phyloP scores from a whole-genome alignment of 2,888 invertebrate species.

The Xestia xanthographa region DNA sequence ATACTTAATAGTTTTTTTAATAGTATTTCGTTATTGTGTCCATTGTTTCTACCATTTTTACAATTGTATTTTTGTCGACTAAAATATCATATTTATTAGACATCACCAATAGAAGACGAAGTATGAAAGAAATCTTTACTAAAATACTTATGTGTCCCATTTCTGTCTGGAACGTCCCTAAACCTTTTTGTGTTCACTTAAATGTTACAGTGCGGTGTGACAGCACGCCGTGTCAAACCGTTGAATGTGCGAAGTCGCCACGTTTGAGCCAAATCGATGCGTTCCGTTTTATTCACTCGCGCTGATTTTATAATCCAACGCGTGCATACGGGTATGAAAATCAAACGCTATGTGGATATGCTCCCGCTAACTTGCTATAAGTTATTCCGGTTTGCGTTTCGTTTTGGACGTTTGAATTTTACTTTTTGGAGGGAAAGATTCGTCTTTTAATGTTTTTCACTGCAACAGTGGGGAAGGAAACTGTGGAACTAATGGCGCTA shows the following conservation, averaged over 20 bases:
- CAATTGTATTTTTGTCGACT: not conserved
- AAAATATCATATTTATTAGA: not conserved
- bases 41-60: not conserved
- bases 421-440: not conserved
- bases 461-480: no score
- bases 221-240: constrained; percentile 68
- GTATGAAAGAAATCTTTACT: not conserved
- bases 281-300: constrained; percentile 79
- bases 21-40: not conserved
- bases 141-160: not conserved
- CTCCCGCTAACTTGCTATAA: constrained; percentile 26
- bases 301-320: constrained; percentile 84
- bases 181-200: no score
- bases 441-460: not conserved
- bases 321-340: constrained; percentile 68
- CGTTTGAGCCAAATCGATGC: constrained; percentile 85
- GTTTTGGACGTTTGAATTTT: constrained; percentile 12
- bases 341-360: constrained; percentile 48
- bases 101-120: not conserved
- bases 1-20: not conserved
- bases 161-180: not conserved
- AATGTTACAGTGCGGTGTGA: constrained; percentile 76
- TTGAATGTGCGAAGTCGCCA: constrained; percentile 81
- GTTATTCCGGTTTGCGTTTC: constrained; percentile 29
- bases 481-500: no score